phyloP scores from a whole-genome alignment of 2,797 vertebrate species.

The Microchirus variegatus region DNA sequence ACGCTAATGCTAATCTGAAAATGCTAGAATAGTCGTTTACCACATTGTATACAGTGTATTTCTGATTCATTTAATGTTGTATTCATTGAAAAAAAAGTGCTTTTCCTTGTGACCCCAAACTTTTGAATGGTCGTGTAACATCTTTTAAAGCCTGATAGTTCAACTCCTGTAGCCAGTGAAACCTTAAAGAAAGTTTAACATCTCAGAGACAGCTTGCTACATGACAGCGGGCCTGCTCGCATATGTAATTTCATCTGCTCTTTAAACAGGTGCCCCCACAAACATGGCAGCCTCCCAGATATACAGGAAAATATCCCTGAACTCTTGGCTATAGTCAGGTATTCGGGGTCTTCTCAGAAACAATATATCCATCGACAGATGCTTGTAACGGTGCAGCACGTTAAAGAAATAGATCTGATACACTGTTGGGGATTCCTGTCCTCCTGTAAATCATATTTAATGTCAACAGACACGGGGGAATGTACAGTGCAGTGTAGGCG shows the following conservation, averaged over 20 bases:
- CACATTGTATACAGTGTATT: no score
- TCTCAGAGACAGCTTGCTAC: constrained; percentile 25
- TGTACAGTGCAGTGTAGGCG: constrained; percentile 42
- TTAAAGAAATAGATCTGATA: constrained; percentile 58
- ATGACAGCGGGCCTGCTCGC: constrained; percentile 37
- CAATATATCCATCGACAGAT: constrained; percentile 56
- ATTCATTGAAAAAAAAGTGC: no score
- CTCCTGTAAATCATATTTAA: constrained; percentile 66
- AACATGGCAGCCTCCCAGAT: constrained; percentile 48
- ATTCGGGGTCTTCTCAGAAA: constrained; percentile 43
- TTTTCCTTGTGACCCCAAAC: no score
- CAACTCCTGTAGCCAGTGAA: no score
- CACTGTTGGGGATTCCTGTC: constrained; percentile 57
- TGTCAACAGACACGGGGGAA: constrained; percentile 60
- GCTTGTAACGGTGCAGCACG: constrained; percentile 51
- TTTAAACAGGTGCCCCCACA: constrained; percentile 60
- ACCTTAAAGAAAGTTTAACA: constrained; percentile 16
- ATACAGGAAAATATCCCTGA: constrained; percentile 44
- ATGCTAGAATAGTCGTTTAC: no score
- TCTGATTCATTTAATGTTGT: no score
- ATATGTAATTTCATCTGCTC: constrained; percentile 65
- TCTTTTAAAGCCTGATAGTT: no score
- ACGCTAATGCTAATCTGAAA: no score
- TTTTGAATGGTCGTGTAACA: no score
- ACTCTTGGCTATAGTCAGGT: constrained; percentile 31